Conservation (phyloP, 2,113 vertebrate genomes). For the Rynchops niger region DNA sequence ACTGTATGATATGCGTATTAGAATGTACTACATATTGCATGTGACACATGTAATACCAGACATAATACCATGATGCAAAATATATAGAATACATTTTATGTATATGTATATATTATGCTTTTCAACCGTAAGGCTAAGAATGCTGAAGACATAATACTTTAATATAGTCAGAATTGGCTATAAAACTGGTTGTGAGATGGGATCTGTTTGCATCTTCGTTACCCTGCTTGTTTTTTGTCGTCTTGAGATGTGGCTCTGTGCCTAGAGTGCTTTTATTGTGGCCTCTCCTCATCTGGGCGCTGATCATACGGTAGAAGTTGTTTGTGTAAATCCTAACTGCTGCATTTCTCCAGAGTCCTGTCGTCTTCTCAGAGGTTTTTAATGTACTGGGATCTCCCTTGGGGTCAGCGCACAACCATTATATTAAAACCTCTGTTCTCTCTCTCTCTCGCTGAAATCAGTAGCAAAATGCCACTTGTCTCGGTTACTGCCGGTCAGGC, state of each 20-base stretch:
- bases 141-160: not conserved
- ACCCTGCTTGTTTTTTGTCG: not conserved
- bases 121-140: not conserved
- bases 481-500: not conserved
- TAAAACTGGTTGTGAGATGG: not conserved
- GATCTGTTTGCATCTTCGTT: not conserved
- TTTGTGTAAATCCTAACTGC: not conserved
- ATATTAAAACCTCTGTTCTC: not conserved
- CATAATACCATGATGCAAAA: not conserved
- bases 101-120: not conserved
- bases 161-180: not conserved
- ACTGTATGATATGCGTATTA: not conserved
- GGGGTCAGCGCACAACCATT: not conserved
- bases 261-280: slow-evolving; percentile 32
- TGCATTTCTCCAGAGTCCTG: not conserved
- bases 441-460: not conserved
- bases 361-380: not conserved
- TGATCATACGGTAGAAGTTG: not conserved
- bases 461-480: not conserved
- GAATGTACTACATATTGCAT: slow-evolving; percentile 28
- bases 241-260: not conserved
- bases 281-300: not conserved
- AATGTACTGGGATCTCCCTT: not conserved
- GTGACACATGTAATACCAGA: not conserved
- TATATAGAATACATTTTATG: not conserved